A percentile compares a stretch with the other conserved stretches of the same genome.
Conservation (phyloP, 35 echinoderm and acorn worm species). For the Hemicentrotus pulcherrimus region DNA sequence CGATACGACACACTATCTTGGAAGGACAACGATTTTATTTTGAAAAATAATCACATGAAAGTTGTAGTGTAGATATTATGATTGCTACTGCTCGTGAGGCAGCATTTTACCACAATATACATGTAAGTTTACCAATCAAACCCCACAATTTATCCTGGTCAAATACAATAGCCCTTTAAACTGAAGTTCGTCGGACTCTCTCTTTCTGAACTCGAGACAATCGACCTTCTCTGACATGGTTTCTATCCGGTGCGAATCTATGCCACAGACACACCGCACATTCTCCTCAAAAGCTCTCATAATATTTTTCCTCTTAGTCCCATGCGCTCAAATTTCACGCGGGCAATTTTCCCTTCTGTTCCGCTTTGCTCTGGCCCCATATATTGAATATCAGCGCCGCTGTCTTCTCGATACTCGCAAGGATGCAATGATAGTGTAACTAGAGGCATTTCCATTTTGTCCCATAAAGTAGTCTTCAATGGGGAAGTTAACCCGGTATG, state of each 20-base stretch:
- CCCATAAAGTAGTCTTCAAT: neutral
- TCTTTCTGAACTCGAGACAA: neutral
- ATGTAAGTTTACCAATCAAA: no score
- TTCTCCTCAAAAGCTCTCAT: conserved; percentile 38
- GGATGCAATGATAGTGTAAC: conserved; percentile 22
- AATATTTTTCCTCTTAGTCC: conserved; percentile 56
- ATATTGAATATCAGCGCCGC: conserved; percentile 36
- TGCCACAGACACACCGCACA: conserved; percentile 44
- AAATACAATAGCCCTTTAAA: neutral
- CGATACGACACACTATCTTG: neutral
- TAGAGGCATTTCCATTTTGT: conserved; percentile 15
- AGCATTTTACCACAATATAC: no score
- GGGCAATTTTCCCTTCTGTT: conserved; percentile 45
- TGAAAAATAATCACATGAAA: neutral
- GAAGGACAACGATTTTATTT: neutral
- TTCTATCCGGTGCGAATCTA: conserved; percentile 35
- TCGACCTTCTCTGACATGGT: neutral
- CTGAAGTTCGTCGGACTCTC: neutral
- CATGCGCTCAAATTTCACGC: conserved; percentile 47
- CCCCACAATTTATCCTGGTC: no score
- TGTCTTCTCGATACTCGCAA: conserved; percentile 32
- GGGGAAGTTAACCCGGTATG: neutral
- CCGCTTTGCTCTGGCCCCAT: conserved; percentile 28
- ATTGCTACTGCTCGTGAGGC: neutral
- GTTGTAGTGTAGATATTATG: neutral